A percentile compares a stretch with the other conserved stretches of the same genome.
phyloP scores from a whole-genome alignment of 2,797 vertebrate genomes.

The Paratrypauchen microcephalus region DNA sequence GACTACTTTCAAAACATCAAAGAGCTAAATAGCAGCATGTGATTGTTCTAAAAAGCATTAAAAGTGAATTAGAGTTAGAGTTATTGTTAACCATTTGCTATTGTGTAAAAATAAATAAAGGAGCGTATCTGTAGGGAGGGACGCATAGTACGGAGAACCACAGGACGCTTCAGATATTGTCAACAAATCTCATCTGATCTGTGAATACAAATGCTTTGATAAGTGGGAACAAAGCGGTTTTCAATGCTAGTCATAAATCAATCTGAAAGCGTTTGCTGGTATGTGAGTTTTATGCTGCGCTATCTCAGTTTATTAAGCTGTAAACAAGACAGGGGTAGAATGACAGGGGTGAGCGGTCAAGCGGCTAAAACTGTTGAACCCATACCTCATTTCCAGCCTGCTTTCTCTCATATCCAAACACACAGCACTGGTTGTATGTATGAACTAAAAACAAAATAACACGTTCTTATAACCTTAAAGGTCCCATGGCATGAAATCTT shows the following conservation, averaged over 20 bases:
- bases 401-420: no score
- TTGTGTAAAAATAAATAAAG: not conserved
- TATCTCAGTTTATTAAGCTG: not conserved
- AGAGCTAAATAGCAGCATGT: conserved; percentile 39
- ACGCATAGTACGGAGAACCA: conserved; percentile 1
- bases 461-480: no score
- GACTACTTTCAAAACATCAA: conserved; percentile 45
- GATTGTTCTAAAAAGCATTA: conserved; percentile 44
- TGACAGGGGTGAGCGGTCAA: conserved; percentile 2
- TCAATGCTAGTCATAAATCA: not conserved
- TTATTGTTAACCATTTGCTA: conserved; percentile 34
- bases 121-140: conserved; percentile 9
- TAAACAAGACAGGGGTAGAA: not conserved
- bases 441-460: no score
- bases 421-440: no score
- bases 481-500: no score
- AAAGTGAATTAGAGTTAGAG: conserved; percentile 45
- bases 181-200: not conserved
- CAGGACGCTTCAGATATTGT: conserved; percentile 3
- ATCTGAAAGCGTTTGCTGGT: no score
- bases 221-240: conserved; percentile 6
- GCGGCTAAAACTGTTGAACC: not conserved
- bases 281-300: not conserved
- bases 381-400: not conserved
- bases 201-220: conserved; percentile 2